Evolutionary conservation across 2,888 invertebrate genomes (phyloP).

Genomic region (Sphinx pinastri): DNA sequence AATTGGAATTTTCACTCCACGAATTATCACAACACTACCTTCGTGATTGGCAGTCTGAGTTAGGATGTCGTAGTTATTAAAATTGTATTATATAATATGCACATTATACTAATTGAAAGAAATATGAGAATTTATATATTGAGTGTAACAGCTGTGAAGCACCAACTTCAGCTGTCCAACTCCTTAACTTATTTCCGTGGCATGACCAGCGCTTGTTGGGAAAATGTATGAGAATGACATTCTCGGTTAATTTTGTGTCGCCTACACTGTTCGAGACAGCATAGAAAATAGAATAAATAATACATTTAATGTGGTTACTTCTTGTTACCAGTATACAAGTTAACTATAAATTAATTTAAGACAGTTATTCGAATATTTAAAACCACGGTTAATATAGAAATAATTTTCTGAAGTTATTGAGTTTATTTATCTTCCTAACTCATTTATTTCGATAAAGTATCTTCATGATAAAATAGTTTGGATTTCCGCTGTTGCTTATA

Average conservation of each 20-base stretch:
- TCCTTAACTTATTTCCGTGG: constrained; percentile 23
- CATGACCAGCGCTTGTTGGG: constrained; percentile 3
- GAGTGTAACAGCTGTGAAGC: constrained; percentile 2
- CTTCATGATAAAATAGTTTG: too few species aligned
- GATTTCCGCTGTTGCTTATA: too few species aligned
- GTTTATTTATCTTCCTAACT: too few species aligned
- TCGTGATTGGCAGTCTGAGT: not conserved
- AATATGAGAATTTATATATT: not conserved
- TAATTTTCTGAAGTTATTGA: too few species aligned
- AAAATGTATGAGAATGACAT: constrained; percentile 22
- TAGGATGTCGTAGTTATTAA: not conserved
- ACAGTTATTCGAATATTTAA: too few species aligned
- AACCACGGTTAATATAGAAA: too few species aligned
- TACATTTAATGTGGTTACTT: too few species aligned
- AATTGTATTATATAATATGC: too few species aligned
- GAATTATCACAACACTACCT: not conserved
- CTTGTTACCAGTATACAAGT: too few species aligned
- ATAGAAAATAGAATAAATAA: not conserved
- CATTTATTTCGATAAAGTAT: too few species aligned
- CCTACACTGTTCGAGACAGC: not conserved
- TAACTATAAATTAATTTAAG: too few species aligned
- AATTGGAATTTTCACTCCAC: constrained; percentile 7
- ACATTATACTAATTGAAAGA: not conserved
- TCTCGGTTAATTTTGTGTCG: not conserved
- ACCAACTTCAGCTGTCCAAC: constrained; percentile 22